Percentiles rank a stretch among this genome's conserved stretches.
Conservation (phyloP, 1,140 invertebrate genomes). For the Drosophila pallidifrons region DNA sequence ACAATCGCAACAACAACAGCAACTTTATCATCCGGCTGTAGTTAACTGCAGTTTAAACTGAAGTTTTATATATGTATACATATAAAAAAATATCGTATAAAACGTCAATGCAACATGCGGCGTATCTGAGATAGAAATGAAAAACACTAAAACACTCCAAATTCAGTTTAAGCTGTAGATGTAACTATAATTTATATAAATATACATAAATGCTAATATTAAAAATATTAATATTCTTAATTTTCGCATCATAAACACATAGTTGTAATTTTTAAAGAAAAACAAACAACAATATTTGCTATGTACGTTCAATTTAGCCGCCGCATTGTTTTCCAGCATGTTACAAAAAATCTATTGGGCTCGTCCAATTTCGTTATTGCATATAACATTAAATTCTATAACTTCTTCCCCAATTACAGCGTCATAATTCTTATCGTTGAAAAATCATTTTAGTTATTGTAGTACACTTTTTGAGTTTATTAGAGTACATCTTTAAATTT, state of each 20-base stretch:
- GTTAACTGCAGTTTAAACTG: slow-evolving; percentile 82
- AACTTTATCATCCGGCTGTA: slow-evolving; percentile 75
- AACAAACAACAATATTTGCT: slow-evolving; percentile 43
- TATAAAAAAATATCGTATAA: slow-evolving; percentile 67
- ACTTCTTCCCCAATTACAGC: not conserved
- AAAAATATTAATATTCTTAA: slow-evolving; percentile 83
- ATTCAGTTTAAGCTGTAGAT: slow-evolving; percentile 81
- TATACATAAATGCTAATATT: slow-evolving; percentile 81
- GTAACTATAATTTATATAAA: slow-evolving; percentile 82
- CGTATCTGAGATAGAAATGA: slow-evolving; percentile 42
- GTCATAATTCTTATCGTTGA: slow-evolving; percentile 23
- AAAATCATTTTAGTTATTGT: slow-evolving; percentile 37
- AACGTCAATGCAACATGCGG: slow-evolving; percentile 33
- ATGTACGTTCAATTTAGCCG: slow-evolving; percentile 39
- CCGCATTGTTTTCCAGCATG: slow-evolving; percentile 53
- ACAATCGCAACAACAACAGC: slow-evolving; percentile 53
- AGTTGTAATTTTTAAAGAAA: slow-evolving; percentile 71
- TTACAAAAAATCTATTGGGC: slow-evolving; percentile 17
- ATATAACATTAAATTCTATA: slow-evolving; percentile 21
- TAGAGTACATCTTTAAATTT: slow-evolving; percentile 28
- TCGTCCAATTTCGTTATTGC: slow-evolving; percentile 17
- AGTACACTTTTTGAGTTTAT: slow-evolving; percentile 35
- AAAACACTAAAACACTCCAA: slow-evolving; percentile 75
- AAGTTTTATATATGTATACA: slow-evolving; percentile 76
- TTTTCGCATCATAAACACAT: slow-evolving; percentile 80